Base-by-base conservation (phyloP, 2,797 vertebrate species). In the Hyperoplus lanceolatus region DNA sequence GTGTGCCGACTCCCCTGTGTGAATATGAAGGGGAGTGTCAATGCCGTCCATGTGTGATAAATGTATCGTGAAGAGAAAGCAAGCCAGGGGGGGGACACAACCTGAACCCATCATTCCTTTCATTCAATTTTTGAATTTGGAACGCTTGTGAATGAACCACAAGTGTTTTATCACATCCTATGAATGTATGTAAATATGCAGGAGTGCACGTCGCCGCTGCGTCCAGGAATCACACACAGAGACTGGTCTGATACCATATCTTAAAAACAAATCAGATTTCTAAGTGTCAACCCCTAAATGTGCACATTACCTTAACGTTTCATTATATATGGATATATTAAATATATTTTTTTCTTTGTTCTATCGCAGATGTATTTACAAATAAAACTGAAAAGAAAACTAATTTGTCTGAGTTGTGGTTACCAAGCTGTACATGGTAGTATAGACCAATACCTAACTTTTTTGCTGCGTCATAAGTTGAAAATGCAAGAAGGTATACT, bases 121-220 rank as follows among this genome's bases (percentile, higher is more conserved):
- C 91, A 91, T 95, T 94, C 93, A 90, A 85, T 94, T 92, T 93
- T 95, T 96, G 95, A 96, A 96, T 95, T 96, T 93, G 93, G 78
- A 93, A 93, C 94, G 94, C 95, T 95, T 95, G 93, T 96, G 90
- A 29, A 29, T 93, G 73, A 89, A 93, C 93, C 29, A 96, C 95
- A 95, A 92, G 95, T 95, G 94, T 96, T 95, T 95, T 95, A 94
- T 96, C 94, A 90, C 97, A 97, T 96, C 96, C 96, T 97, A 97
- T 98, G 97, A 98, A 98, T 98, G 97, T 98, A 96, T 98, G 96
- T 97, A 97, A 96, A 98, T 97, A 97, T 92, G 92, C 95, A 96
- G 96, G 89, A 91, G 74, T 96, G 95, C 96, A 95, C 92, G 95
- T 96, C 92, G 90, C 86, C 92, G 90, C 86, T 92, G 93, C 94